Evolutionary conservation across 2,888 invertebrate genomes (phyloP).

Genomic region (Pediacus dermestoides): DNA sequence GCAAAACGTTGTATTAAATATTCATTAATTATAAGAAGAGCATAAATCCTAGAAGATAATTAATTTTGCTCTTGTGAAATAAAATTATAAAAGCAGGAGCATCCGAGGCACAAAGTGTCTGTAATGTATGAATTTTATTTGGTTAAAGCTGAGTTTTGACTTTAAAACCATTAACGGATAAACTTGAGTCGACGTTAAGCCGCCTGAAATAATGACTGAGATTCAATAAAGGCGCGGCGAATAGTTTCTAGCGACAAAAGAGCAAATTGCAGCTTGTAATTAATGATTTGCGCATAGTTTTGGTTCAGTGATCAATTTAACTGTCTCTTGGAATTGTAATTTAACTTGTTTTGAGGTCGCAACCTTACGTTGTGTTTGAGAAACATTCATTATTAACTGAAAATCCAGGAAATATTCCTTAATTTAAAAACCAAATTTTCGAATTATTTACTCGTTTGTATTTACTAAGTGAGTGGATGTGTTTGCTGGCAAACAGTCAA

Average conservation of each 20-base stretch:
- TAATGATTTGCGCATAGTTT: constrained; percentile 46
- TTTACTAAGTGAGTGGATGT: too few relatives aligned
- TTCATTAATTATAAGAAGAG: too few relatives aligned
- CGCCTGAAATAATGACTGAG: constrained; percentile 39
- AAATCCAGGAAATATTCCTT: too few relatives aligned
- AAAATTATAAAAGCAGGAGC: neutral
- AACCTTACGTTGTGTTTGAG: constrained; percentile 18
- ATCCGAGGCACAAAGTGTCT: neutral
- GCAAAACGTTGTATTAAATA: too few relatives aligned
- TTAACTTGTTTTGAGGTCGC: constrained; percentile 28
- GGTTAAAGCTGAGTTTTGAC: constrained; percentile 15
- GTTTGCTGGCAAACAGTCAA: too few relatives aligned
- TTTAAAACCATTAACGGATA: constrained; percentile 18
- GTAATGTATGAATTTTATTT: constrained; percentile 6
- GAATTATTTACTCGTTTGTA: too few relatives aligned
- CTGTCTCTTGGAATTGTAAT: constrained; percentile 40
- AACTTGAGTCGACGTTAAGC: constrained; percentile 35
- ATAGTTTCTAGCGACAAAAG: constrained; percentile 40
- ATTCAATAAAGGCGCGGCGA: constrained; percentile 40
- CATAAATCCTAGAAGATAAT: constrained; percentile 1
- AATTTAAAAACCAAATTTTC: too few relatives aligned
- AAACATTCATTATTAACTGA: constrained; percentile 18
- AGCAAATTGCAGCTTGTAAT: constrained; percentile 43
- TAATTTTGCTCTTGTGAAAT: too few relatives aligned
- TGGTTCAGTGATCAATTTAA: constrained; percentile 43